These are phyloP conservation scores for Clamator glandarius DNA, from an alignment of 2,797 vertebrate genomes.

Conservation along the genomic window DNA sequence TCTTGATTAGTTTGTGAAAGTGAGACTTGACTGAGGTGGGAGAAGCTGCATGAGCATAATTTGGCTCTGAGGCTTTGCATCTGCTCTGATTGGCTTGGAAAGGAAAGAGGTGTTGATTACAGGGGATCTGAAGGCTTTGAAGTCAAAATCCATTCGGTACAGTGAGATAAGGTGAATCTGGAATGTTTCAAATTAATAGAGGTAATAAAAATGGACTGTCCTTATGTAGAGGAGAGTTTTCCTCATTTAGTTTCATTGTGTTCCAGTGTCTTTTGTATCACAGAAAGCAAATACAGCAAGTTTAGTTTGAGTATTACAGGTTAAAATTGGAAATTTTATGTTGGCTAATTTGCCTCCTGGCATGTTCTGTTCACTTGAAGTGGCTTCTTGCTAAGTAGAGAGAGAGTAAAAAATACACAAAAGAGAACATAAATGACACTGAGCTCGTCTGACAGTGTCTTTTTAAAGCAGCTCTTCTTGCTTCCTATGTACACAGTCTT, in stretches of 20 bases:
- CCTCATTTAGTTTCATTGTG: background rate
- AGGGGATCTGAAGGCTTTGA: background rate
- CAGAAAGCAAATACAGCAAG: background rate
- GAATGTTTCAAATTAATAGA: background rate
- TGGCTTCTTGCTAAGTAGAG: background rate
- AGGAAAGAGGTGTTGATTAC: background rate
- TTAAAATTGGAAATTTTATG: background rate
- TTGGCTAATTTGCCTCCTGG: background rate
- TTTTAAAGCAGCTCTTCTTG: background rate
- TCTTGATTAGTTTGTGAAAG: background rate
- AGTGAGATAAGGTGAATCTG: background rate
- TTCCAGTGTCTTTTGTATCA: background rate
- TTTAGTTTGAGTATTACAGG: background rate
- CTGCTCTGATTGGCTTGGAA: background rate
- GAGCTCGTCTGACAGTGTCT: background rate
- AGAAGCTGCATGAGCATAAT: background rate
- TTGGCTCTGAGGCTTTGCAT: slow-evolving; percentile 23
- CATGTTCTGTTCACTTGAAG: background rate
- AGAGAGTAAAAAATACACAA: background rate
- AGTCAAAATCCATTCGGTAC: background rate
- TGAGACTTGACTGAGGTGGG: background rate
- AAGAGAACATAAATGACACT: background rate
- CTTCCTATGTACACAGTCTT: background rate
- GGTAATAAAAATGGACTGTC: background rate
- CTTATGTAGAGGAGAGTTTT: background rate